phyloP scores from a whole-genome alignment of 2,113 vertebrate species.

The Apeltes quadracus region DNA sequence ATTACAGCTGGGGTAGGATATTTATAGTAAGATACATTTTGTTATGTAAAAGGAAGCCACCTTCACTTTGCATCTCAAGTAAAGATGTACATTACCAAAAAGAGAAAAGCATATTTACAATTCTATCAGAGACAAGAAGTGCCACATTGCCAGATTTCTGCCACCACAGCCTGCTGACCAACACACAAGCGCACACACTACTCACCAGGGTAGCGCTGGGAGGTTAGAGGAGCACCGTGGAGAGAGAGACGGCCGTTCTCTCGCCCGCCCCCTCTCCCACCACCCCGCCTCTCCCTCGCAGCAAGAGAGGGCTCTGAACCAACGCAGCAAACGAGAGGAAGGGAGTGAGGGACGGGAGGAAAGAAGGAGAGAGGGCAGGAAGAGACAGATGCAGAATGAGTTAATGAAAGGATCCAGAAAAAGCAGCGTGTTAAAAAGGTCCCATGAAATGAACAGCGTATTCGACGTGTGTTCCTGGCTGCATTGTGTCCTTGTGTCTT shows the following conservation, averaged over 20 bases:
- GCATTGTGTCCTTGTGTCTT: background rate
- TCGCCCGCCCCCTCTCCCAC: conserved; percentile 81
- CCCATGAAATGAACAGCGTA: conserved; percentile 68
- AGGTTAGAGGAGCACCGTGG: conserved; percentile 84
- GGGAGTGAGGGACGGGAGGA: conserved; percentile 66
- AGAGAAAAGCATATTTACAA: background rate
- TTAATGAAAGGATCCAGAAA: conserved; percentile 80
- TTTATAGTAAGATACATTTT: background rate
- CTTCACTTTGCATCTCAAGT: background rate
- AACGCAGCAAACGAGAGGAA: conserved; percentile 75
- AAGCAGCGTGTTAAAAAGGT: conserved; percentile 78
- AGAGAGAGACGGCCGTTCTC: conserved; percentile 84
- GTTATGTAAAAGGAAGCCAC: background rate
- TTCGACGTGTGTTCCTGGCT: background rate
- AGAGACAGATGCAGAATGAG: conserved; percentile 79
- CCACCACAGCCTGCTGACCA: conserved; percentile 66
- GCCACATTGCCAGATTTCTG: conserved; percentile 50
- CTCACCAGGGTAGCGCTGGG: conserved; percentile 85
- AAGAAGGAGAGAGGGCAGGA: conserved; percentile 73
- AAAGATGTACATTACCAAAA: background rate
- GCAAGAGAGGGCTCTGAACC: conserved; percentile 85
- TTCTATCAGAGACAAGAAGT: conserved; percentile 45
- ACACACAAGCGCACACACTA: conserved; percentile 78
- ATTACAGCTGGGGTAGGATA: background rate
- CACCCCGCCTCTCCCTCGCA: conserved; percentile 85